Evolutionary conservation across 1,140 invertebrate species (phyloP).

Genomic region (Nasonia longicornis): DNA sequence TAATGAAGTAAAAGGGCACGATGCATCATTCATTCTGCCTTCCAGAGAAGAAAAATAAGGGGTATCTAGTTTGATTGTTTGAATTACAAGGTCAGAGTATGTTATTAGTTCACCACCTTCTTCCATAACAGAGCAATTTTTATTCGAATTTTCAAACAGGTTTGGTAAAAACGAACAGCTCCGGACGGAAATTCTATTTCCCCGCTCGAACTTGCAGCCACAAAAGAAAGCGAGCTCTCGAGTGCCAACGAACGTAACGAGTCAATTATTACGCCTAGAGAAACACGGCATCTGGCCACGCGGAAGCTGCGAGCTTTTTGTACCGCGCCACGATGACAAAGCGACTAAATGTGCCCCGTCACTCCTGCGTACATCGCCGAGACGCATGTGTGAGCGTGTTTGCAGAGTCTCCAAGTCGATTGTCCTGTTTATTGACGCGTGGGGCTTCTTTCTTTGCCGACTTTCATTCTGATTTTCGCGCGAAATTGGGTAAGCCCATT

Average conservation of each 20-base stretch:
- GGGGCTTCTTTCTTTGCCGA: neutral
- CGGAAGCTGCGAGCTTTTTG: neutral
- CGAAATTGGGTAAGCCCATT: neutral
- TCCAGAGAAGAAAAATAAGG: neutral
- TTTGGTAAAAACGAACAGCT: too few species aligned
- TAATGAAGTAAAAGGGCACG: neutral
- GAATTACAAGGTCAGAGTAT: too few species aligned
- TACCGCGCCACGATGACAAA: neutral
- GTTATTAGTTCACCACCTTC: too few species aligned
- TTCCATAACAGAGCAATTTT: too few species aligned
- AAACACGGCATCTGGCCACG: neutral
- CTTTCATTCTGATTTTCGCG: neutral
- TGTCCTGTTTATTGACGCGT: neutral
- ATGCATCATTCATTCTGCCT: conserved; percentile 16
- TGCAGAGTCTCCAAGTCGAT: neutral
- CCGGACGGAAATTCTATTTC: too few species aligned
- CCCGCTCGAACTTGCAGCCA: too few species aligned
- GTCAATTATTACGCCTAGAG: conserved; percentile 9
- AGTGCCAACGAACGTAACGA: neutral
- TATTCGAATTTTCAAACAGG: too few species aligned
- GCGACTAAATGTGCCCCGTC: neutral
- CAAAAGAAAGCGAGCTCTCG: too few species aligned
- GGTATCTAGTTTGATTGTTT: too few species aligned
- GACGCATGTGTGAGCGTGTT: neutral
- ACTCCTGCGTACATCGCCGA: neutral